Conservation (phyloP, 2,797 vertebrate genomes). For the Chromis chromis region DNA sequence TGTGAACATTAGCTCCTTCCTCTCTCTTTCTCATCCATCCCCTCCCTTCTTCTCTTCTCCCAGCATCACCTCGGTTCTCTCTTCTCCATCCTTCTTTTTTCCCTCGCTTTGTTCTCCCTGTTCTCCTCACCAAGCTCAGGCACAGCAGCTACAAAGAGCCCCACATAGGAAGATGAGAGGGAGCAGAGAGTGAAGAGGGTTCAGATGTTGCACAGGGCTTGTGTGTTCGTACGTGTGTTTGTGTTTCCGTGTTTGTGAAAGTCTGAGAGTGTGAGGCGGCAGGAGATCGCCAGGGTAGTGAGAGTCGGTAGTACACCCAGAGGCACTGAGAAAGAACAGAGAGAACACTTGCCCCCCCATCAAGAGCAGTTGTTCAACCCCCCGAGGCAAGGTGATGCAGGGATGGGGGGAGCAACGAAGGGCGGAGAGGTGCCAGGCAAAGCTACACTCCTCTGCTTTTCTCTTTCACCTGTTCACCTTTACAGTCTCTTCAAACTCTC, state of each 20-base stretch:
- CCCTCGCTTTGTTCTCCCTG: conserved; percentile 73
- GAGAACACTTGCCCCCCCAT: conserved; percentile 82
- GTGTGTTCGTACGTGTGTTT: conserved; percentile 67
- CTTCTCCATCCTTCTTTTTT: conserved; percentile 71
- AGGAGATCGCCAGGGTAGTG: conserved; percentile 83
- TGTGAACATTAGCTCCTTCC: conserved; percentile 70
- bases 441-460: conserved; percentile 77
- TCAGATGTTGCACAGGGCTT: conserved; percentile 78
- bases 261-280: conserved; percentile 75
- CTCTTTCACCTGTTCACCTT: conserved; percentile 80
- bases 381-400: conserved; percentile 82
- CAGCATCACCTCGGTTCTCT: conserved; percentile 68
- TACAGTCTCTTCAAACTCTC: conserved; percentile 75
- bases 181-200: conserved; percentile 77
- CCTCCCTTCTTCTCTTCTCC: conserved; percentile 66
- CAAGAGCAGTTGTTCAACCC: conserved; percentile 82
- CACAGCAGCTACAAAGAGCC: conserved; percentile 82
- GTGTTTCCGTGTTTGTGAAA: conserved; percentile 69
- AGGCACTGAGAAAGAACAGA: conserved; percentile 82
- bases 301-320: conserved; percentile 80
- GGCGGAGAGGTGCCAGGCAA: conserved; percentile 76
- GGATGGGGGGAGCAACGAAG: conserved; percentile 75
- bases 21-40: conserved; percentile 68
- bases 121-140: conserved; percentile 78
- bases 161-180: conserved; percentile 84